Evolutionary conservation across 23 tunicate species (phyloP).

Genomic region (Ciona savignyi): DNA sequence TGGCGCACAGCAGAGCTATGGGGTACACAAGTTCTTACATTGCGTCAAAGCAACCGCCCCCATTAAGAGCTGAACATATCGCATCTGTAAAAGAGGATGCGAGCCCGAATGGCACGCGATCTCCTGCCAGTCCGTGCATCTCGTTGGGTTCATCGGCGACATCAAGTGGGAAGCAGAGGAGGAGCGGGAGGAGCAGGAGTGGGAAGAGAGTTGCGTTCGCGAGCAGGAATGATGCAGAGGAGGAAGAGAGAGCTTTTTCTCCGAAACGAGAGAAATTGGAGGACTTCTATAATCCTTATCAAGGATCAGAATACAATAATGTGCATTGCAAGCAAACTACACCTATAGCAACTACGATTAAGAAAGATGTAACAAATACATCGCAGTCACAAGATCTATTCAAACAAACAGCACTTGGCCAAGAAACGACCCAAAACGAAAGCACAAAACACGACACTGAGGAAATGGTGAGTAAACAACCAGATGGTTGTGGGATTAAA

Average conservation of each 20-base stretch:
- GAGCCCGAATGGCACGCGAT: not conserved
- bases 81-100: constrained; percentile 2
- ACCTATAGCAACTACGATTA: too few relatives aligned
- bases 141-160: constrained; percentile 16
- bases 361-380: too few relatives aligned
- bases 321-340: too few relatives aligned
- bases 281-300: too few relatives aligned
- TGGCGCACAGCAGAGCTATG: not conserved
- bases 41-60: constrained; percentile 12
- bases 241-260: not conserved
- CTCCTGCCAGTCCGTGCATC: not conserved
- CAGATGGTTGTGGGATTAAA: too few relatives aligned
- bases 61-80: constrained; percentile 34
- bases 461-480: too few relatives aligned
- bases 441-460: too few relatives aligned
- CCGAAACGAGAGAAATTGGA: constrained; percentile 11
- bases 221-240: not conserved
- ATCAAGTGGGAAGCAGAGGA: constrained; percentile 1
- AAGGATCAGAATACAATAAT: too few relatives aligned
- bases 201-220: constrained; percentile 32
- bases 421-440: too few relatives aligned
- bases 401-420: too few relatives aligned
- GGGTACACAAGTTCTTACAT: not conserved
- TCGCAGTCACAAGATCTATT: too few relatives aligned
- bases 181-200: constrained; percentile 22